A percentile compares a stretch with the other conserved stretches of the same genome.
Evolutionary conservation across 2,113 vertebrate genomes (phyloP).

Genomic region (Centropus unirufus): DNA sequence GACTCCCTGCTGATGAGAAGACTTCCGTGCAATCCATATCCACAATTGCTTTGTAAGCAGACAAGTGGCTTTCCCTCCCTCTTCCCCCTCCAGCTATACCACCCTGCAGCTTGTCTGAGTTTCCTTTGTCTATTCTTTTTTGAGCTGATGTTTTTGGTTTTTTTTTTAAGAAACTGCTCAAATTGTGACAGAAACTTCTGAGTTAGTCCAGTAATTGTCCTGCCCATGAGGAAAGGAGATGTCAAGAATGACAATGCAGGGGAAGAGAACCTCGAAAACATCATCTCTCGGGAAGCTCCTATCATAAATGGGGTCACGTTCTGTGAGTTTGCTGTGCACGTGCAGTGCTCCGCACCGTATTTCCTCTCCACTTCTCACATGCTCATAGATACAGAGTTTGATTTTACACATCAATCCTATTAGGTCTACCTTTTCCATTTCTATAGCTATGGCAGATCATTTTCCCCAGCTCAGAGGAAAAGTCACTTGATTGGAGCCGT

Average conservation of each 20-base stretch:
- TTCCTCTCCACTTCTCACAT: background rate
- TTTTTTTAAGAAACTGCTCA: conserved; percentile 43
- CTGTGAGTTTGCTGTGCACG: accelerated
- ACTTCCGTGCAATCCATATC: conserved; percentile 47
- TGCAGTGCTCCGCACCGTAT: background rate
- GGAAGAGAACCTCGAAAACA: conserved; percentile 3
- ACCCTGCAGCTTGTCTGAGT: background rate
- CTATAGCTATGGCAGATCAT: background rate
- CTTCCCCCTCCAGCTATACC: conserved; percentile 16
- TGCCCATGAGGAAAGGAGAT: background rate
- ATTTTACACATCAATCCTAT: background rate
- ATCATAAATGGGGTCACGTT: background rate
- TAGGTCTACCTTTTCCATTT: background rate
- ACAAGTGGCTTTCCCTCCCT: background rate
- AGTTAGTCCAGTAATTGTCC: conserved; percentile 47
- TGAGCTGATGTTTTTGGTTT: conserved; percentile 36
- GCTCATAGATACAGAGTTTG: background rate
- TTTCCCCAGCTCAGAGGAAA: background rate
- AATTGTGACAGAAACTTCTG: conserved; percentile 59
- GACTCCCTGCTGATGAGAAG: conserved; percentile 57
- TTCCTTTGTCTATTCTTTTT: conserved; percentile 21
- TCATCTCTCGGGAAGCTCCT: background rate
- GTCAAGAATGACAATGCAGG: conserved; percentile 26
- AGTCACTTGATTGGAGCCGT: background rate
- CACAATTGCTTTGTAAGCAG: conserved; percentile 54